These are phyloP conservation scores for Botia almorhae DNA, from an alignment of 2,797 vertebrate genomes.

Conservation along the genomic window DNA sequence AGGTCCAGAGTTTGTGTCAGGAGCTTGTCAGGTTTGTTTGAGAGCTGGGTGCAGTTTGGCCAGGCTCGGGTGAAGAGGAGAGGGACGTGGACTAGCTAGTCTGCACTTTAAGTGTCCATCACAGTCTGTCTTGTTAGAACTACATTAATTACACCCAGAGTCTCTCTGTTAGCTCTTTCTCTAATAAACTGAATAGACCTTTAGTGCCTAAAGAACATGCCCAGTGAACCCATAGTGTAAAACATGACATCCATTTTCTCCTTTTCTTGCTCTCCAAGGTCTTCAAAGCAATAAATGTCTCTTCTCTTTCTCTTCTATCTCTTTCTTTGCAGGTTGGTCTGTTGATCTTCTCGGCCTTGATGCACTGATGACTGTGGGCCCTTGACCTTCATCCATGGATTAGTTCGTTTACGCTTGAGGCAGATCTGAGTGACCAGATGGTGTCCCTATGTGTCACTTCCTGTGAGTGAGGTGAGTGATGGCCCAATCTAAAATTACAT, in stretches of 20 bases:
- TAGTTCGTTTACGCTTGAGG: slow-evolving; percentile 45
- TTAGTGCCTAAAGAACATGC: slow-evolving; percentile 4
- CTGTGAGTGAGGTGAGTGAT: slow-evolving; percentile 56
- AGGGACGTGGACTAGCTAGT: neutral
- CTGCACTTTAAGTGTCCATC: slow-evolving; percentile 4
- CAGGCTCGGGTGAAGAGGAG: neutral
- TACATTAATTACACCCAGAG: slow-evolving; percentile 24
- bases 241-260: neutral
- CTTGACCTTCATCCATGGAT: slow-evolving; percentile 50
- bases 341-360: slow-evolving; percentile 20
- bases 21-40: slow-evolving; percentile 35
- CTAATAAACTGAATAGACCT: slow-evolving; percentile 20
- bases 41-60: neutral
- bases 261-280: neutral
- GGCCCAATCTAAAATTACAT: slow-evolving; percentile 9
- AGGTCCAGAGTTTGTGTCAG: neutral
- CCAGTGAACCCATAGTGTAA: slow-evolving; percentile 20
- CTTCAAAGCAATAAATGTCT: slow-evolving; percentile 16
- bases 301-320: slow-evolving; percentile 7
- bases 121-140: slow-evolving; percentile 22
- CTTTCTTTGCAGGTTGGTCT: slow-evolving; percentile 42
- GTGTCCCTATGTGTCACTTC: slow-evolving; percentile 38
- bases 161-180: slow-evolving; percentile 14
- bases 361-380: slow-evolving; percentile 28
- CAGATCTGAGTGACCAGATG: slow-evolving; percentile 56